Conservation (phyloP, 1,140 invertebrate species). For the Potamilus streckersoni region DNA sequence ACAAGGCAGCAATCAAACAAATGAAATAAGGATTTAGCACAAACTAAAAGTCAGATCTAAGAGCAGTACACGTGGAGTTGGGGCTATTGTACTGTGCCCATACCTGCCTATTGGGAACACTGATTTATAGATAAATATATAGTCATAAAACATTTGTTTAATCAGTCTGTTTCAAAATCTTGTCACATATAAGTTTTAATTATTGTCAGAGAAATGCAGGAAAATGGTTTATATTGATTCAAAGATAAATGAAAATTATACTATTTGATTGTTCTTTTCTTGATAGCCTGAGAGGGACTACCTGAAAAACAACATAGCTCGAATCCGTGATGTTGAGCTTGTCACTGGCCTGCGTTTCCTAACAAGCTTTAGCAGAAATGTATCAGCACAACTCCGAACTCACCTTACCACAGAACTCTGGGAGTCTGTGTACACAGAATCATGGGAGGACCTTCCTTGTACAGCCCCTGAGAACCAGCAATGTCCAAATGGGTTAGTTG, state of each 20-base stretch:
- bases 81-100: no score
- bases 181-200: no score
- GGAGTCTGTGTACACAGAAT: constrained; percentile 20
- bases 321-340: constrained; percentile 57
- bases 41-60: no score
- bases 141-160: no score
- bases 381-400: constrained; percentile 30
- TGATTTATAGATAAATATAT: no score
- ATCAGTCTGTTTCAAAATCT: no score
- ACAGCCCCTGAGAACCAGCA: constrained; percentile 5
- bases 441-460: constrained; percentile 43
- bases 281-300: constrained; percentile 40
- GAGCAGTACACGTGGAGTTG: no score
- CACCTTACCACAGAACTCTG: constrained; percentile 39
- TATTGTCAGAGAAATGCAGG: no score
- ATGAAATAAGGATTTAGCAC: no score
- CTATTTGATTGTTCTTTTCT: background rate
- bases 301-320: constrained; percentile 47
- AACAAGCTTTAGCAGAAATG: constrained; percentile 3
- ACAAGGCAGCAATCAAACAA: no score
- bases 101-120: no score
- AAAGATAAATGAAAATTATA: background rate
- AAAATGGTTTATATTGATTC: no score
- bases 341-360: constrained; percentile 42
- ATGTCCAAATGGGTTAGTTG: constrained; percentile 54